These are phyloP conservation scores for Myiotriccus ornatus DNA, from an alignment of 2,797 vertebrate species.

Conservation along the genomic window DNA sequence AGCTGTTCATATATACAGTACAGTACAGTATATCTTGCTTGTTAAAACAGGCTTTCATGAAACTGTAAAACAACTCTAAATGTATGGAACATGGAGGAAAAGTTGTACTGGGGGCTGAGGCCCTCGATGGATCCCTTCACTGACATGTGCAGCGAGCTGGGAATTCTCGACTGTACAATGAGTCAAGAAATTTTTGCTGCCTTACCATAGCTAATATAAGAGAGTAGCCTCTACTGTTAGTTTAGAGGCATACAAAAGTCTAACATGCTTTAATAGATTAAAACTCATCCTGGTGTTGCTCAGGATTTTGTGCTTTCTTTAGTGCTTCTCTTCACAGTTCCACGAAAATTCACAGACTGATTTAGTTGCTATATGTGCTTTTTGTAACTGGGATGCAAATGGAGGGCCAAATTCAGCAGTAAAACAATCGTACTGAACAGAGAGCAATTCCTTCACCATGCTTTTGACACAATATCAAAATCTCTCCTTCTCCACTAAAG, in stretches of 20 bases:
- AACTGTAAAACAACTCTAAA: constrained; percentile 46
- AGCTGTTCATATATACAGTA: constrained; percentile 67
- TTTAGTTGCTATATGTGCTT: background rate
- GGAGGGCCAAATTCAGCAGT: background rate
- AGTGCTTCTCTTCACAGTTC: background rate
- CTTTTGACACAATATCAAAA: background rate
- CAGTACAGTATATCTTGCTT: constrained; percentile 65
- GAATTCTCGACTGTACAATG: background rate
- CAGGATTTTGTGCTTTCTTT: constrained; percentile 3
- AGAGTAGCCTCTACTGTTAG: background rate
- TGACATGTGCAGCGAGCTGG: background rate
- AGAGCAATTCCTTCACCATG: background rate
- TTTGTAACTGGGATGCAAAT: constrained; percentile 9
- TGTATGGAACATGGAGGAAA: constrained; percentile 44
- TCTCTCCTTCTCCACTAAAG: background rate
- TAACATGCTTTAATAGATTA: background rate
- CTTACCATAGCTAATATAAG: background rate
- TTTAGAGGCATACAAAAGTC: background rate
- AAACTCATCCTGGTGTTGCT: background rate
- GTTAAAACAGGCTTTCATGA: constrained; percentile 62
- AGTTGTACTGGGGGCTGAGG: constrained; percentile 20
- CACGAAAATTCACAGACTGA: background rate
- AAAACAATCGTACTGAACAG: background rate
- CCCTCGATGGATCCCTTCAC: background rate
- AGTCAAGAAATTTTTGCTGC: background rate